Evolutionary conservation across 2,888 invertebrate genomes (phyloP), one percentile per base, ranked within the genome.

Genomic region (Pterobdella sp.): DNA sequence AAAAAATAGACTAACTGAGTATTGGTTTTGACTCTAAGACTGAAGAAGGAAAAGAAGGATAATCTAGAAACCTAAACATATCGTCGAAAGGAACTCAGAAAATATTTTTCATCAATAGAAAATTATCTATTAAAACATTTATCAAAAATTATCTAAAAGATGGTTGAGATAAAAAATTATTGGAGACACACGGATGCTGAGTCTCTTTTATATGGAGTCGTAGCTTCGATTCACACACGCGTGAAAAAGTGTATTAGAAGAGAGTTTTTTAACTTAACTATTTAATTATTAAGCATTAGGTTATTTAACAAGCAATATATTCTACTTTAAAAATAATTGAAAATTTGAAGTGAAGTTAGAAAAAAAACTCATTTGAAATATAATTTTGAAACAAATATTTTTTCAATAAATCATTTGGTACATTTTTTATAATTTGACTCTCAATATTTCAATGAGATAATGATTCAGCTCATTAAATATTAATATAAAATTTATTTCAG

Each of bases 231-330:
- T 56, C n/a, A 26, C 49, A 56, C n/a, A 56, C 10, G 60, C 60
- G n/a, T 56, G 60, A 56, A 56, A 56, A 56, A 56, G n/a, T 7
- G 10, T 56, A 56, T 56, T 26, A 14, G n/a, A n/a, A n/a, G n/a
- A n/a, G n/a, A n/a, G n/a, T n/a, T 56, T 26, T 4, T 3, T 56
- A 56, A 56, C 26, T 56, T 22, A 3, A 14, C 60, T 56, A 56
- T 56, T 56, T 18, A 56, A 56, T 56, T 14, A 56, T 56, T 56
- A 56, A 56, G 26, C 60, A 56, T 56, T 26, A n/a, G 4, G 60
- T 26, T 3, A 56, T 56, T 56, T 56, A 56, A n/a, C 18, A 7
- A 56, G 26, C 26, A 4, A 56, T 14, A 56, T 14, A 56, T 4
- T 56, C 26, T 56, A 56, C 18, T 14, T 56, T 42, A 42, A 22